Conservation (phyloP, 2,888 invertebrate species). For the Erebia aethiops region DNA sequence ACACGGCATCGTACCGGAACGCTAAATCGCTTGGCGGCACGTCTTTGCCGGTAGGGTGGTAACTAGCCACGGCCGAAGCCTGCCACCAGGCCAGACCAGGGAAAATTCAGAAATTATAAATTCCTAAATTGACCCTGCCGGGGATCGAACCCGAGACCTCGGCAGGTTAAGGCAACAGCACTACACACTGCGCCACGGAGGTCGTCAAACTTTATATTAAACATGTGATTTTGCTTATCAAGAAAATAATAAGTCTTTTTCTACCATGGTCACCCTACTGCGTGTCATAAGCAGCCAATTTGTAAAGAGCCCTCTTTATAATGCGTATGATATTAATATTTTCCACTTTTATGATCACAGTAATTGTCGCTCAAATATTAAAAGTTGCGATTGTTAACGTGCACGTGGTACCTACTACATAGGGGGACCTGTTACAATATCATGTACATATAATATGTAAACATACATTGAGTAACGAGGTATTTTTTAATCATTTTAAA, state of each 20-base stretch:
- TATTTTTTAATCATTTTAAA: conserved; percentile 12
- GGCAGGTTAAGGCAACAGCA: no score
- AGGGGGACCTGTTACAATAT: conserved; percentile 9
- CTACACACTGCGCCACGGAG: no score
- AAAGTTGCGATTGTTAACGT: conserved; percentile 59
- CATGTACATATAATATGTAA: not conserved
- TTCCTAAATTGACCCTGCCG: no score
- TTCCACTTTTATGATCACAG: conserved; percentile 68
- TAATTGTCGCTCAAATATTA: conserved; percentile 75
- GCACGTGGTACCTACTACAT: conserved; percentile 58
- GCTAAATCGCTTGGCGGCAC: no score
- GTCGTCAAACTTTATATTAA: no score
- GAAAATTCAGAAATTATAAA: no score
- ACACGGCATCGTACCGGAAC: no score
- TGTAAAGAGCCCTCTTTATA: conserved; percentile 58
- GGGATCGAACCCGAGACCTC: no score
- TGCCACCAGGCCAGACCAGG: no score
- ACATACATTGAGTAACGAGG: not conserved
- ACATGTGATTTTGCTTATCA: no score
- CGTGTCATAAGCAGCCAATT: conserved; percentile 63
- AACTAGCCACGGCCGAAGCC: no score
- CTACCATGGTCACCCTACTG: conserved; percentile 14
- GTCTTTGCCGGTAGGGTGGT: no score
- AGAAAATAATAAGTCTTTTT: not conserved
- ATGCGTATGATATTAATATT: conserved; percentile 67